Evolutionary conservation across 2,888 invertebrate genomes (phyloP).

Genomic region (Ethmia dodecea): DNA sequence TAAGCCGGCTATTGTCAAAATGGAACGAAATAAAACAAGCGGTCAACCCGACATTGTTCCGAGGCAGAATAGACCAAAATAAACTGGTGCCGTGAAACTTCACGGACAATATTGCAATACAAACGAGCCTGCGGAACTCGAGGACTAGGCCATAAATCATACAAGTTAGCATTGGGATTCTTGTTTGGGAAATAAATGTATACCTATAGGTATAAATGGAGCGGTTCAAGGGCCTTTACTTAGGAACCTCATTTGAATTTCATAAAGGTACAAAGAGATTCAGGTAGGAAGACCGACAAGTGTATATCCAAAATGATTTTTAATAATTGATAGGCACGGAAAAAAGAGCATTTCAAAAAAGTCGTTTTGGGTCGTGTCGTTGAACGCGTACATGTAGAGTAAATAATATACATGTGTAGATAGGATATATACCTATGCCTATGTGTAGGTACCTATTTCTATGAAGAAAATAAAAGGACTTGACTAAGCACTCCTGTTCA

Average conservation of each 20-base stretch:
- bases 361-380: too few species aligned
- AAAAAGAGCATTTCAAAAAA: too few species aligned
- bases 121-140: conserved; percentile 38
- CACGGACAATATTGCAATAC: conserved; percentile 49
- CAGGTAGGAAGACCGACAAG: background rate
- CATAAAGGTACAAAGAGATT: too few species aligned
- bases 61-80: conserved; percentile 22
- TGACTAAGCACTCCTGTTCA: conserved; percentile 31
- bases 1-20: conserved; percentile 39
- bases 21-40: conserved; percentile 45
- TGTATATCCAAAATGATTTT: background rate
- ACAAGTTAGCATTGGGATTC: conserved; percentile 50
- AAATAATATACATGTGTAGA: too few species aligned
- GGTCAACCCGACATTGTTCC: conserved; percentile 32
- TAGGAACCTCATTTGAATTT: background rate
- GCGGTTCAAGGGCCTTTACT: background rate
- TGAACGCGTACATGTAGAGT: too few species aligned
- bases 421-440: too few species aligned
- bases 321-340: background rate
- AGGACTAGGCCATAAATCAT: conserved; percentile 49
- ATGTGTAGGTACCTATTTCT: too few species aligned
- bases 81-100: conserved; percentile 32
- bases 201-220: conserved; percentile 38
- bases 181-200: conserved; percentile 51
- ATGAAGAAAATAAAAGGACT: background rate